Conservation (phyloP, 2,113 vertebrate genomes). For the Thymallus thymallus region DNA sequence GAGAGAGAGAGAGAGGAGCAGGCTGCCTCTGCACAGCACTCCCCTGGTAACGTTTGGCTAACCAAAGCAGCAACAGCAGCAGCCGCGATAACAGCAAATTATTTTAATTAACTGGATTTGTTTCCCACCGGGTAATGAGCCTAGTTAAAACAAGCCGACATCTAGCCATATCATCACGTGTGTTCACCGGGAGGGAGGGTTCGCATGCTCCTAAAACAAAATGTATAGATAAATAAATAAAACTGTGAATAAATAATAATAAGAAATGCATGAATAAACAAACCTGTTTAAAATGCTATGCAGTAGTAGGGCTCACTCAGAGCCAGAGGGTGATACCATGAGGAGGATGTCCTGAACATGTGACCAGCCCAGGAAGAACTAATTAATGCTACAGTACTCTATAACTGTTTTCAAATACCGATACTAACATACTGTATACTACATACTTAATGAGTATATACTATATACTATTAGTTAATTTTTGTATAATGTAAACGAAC, state of each 20-base stretch:
- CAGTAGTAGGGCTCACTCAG: background rate
- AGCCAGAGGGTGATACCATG: no score
- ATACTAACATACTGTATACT: no score
- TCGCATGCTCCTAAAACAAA: conserved; percentile 26
- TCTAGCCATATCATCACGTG: conserved; percentile 52
- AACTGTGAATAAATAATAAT: conserved; percentile 27
- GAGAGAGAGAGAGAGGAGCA: conserved; percentile 36
- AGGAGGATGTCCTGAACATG: background rate
- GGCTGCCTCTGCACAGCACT: conserved; percentile 61
- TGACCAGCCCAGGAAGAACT: background rate
- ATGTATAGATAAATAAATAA: conserved; percentile 47
- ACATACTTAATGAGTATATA: no score
- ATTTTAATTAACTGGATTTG: conserved; percentile 81
- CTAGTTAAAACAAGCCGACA: conserved; percentile 65
- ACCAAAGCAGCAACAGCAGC: conserved; percentile 63
- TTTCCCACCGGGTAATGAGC: conserved; percentile 79
- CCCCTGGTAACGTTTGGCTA: conserved; percentile 78
- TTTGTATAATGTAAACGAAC: no score
- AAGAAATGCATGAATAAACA: conserved; percentile 27
- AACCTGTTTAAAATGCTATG: conserved; percentile 22
- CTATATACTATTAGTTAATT: no score
- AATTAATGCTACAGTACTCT: background rate
- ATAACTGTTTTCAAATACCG: no score
- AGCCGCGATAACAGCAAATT: conserved; percentile 75
- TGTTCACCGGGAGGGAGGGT: conserved; percentile 23